Evolutionary conservation across 2,888 invertebrate genomes (phyloP).

Genomic region (Zeuzera pyrina): DNA sequence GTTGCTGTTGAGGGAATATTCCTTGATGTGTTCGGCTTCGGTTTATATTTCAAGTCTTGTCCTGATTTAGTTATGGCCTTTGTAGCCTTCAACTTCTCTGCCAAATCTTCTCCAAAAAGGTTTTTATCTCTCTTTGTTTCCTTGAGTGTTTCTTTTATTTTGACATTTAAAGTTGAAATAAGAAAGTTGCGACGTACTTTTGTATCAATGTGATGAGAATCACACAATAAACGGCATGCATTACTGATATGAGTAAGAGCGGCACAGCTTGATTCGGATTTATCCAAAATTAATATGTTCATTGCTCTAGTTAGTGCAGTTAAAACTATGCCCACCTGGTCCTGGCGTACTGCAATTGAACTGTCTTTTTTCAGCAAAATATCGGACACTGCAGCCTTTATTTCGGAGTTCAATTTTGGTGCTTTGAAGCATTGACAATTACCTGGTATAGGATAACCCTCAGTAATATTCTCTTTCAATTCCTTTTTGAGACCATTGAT

Average conservation of each 20-base stretch:
- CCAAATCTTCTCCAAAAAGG: no score
- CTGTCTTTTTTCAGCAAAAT: not conserved
- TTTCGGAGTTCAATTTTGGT: not conserved
- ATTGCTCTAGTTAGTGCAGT: constrained; percentile 1
- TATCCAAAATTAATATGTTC: no score
- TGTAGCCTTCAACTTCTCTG: no score
- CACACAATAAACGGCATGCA: no score
- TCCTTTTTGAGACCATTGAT: no score
- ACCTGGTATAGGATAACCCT: not conserved
- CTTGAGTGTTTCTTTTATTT: no score
- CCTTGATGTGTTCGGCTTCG: no score
- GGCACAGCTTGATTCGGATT: no score
- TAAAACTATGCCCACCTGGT: not conserved
- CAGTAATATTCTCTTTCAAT: not conserved
- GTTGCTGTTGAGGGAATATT: not conserved
- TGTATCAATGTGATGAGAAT: constrained; percentile 2
- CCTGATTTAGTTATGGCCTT: not conserved
- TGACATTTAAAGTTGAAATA: no score
- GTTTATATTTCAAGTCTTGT: not conserved
- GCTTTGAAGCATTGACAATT: not conserved
- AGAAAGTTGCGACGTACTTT: not conserved
- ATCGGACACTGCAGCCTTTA: constrained; percentile 1
- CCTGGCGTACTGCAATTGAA: not conserved
- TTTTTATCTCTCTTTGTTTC: no score
- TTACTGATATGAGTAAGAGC: no score